These are phyloP conservation scores for Serilophus lunatus DNA, from an alignment of 2,113 vertebrate genomes.

Conservation along the genomic window DNA sequence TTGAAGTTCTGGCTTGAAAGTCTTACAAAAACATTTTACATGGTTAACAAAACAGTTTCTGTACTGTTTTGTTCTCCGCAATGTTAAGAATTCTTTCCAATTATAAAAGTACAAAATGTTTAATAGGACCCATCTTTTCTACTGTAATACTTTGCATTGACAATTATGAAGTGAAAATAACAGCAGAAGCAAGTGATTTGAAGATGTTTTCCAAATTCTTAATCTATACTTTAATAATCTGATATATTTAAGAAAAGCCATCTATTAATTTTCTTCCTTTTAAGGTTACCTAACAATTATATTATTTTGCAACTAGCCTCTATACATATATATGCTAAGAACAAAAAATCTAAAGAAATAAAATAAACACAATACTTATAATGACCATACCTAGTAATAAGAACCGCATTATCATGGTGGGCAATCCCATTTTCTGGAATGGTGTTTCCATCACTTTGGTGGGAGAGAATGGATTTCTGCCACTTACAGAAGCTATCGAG, in stretches of 20 bases:
- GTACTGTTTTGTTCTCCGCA: neutral
- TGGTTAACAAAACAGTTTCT: neutral
- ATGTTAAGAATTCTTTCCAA: neutral
- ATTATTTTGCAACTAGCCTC: conserved; percentile 1
- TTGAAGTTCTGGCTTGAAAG: neutral
- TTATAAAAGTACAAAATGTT: neutral
- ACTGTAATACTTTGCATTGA: neutral
- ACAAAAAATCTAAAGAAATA: conserved; percentile 62
- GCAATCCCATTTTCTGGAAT: conserved; percentile 99
- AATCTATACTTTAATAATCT: neutral
- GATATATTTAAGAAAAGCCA: conserved; percentile 14
- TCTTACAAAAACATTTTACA: neutral
- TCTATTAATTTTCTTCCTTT: conserved; percentile 10
- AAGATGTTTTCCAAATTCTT: neutral
- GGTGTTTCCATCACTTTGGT: conserved; percentile 96
- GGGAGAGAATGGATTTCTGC: conserved; percentile 98
- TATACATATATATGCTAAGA: conserved; percentile 11
- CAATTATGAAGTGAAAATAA: neutral
- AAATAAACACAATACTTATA: conserved; percentile 77
- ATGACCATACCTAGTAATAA: conserved; percentile 94
- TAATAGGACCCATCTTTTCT: neutral
- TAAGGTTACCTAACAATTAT: neutral
- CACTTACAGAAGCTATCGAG: conserved; percentile 99
- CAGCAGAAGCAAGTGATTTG: neutral
- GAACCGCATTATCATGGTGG: conserved; percentile 98